Evolutionary conservation across 2,113 vertebrate species (phyloP).

Genomic region (Eleginops maclovinus): DNA sequence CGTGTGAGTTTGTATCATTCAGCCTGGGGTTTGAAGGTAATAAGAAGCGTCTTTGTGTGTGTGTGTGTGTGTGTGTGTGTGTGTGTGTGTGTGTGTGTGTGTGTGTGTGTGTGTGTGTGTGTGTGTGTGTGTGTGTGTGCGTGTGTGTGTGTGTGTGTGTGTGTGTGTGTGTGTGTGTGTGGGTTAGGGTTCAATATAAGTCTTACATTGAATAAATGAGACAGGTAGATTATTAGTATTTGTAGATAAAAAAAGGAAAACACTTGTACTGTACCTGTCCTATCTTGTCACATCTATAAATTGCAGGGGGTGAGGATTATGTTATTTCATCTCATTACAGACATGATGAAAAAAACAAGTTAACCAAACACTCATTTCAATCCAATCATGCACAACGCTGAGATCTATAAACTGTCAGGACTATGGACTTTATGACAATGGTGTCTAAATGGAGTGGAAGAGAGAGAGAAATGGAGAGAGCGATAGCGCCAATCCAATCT

Average conservation of each 20-base stretch:
- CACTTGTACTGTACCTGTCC: background rate
- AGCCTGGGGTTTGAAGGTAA: slow-evolving; percentile 51
- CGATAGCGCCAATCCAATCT: slow-evolving; percentile 47
- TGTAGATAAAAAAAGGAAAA: slow-evolving; percentile 6
- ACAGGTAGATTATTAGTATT: background rate
- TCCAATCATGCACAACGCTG: slow-evolving; percentile 27
- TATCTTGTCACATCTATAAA: slow-evolving; percentile 18
- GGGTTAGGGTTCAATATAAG: background rate
- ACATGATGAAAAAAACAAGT: slow-evolving; percentile 44
- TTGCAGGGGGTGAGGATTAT: slow-evolving; percentile 12
- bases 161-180: no score
- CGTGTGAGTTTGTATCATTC: slow-evolving; percentile 47
- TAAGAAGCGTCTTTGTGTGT: slow-evolving; percentile 16
- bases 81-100: background rate
- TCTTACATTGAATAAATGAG: no score
- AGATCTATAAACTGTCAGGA: slow-evolving; percentile 44
- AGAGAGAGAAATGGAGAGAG: slow-evolving; percentile 19
- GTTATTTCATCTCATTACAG: slow-evolving; percentile 10
- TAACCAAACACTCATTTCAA: slow-evolving; percentile 23
- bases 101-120: background rate
- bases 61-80: slow-evolving; percentile 2
- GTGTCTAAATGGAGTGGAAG: slow-evolving; percentile 17
- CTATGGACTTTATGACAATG: slow-evolving; percentile 30
- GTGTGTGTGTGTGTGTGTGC: slow-evolving; percentile 1
- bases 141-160: no score